Base-by-base conservation (phyloP, 2,797 vertebrate genomes). In the Pogonophryne albipinna region DNA sequence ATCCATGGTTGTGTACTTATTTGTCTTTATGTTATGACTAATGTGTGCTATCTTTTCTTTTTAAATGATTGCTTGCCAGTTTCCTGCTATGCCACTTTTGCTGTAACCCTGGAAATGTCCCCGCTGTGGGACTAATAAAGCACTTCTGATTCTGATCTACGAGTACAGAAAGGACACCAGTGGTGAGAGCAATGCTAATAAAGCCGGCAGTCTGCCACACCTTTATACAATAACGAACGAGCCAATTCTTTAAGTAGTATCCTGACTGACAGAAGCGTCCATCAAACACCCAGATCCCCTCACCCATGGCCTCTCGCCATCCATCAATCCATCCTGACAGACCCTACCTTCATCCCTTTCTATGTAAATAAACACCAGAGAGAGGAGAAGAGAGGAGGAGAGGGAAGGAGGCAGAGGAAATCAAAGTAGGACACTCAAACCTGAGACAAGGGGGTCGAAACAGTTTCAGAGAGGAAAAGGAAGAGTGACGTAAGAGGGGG, bases 321-420 rank as follows among this genome's bases (percentile, higher is more conserved):
- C 86, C 80, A 90, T 92, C 92, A 89, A 87, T 91, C 89, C 52
- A 71, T 64, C 67, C 61, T 60, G 82, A 83, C 85, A 88, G 84
- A 71, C 49, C 34, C 42, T 63, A 64, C 78, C 74, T 67, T 79
- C 71, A 85, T 75, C 80, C 61, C 66, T 76, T 71, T 66, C 76
- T 56, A 69, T 83, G 86, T 87, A 91, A 90, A 93, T 90, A 95
- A 94, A 94, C 85, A 91, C 86, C 69, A 44, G 65, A 51, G 38
- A 73, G 68, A 71, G 61, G 83, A 59, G 72, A 57, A 38, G 34
- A 9, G 4, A 70, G 61, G 82, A 59, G 72, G 59, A 38, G 7
- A 9, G 4, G 23, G 47, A 19, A 41, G 44, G 42, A 27, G 44
- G 53, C 53, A 51, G 23, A 62, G 55, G 59, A 76, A 85, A 85